Evolutionary conservation across 2,888 invertebrate species (phyloP).

Genomic region (Oscheius onirici): DNA sequence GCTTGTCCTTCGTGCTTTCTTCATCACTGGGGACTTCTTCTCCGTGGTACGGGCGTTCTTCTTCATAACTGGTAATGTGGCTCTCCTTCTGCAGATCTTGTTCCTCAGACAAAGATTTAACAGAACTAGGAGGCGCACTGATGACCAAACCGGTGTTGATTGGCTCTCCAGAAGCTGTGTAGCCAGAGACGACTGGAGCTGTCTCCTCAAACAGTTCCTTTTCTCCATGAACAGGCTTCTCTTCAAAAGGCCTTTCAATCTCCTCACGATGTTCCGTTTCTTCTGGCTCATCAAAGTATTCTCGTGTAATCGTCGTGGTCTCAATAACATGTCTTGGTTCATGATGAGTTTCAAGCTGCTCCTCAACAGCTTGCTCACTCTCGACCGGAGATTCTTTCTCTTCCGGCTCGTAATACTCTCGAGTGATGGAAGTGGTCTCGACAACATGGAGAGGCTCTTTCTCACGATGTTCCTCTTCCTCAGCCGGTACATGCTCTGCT

Average conservation of each 20-base stretch:
- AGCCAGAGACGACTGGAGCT: slow-evolving; percentile 23
- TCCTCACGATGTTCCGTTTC: slow-evolving; percentile 24
- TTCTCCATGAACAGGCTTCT: slow-evolving; percentile 17
- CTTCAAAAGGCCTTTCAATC: no score
- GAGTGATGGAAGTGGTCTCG: slow-evolving; percentile 11
- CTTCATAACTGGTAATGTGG: not conserved
- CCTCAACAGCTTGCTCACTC: not conserved
- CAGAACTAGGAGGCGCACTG: slow-evolving; percentile 7
- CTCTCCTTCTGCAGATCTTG: slow-evolving; percentile 32
- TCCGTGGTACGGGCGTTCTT: slow-evolving; percentile 2
- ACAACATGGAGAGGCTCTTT: not conserved
- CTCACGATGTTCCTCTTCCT: not conserved
- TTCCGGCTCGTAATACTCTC: not conserved
- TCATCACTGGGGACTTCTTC: slow-evolving; percentile 37
- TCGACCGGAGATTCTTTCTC: not conserved
- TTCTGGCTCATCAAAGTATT: slow-evolving; percentile 12
- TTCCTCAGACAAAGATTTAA: slow-evolving; percentile 7
- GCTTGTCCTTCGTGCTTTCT: slow-evolving; percentile 42
- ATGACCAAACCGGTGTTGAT: slow-evolving; percentile 7
- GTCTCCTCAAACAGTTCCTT: not conserved
- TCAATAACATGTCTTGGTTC: not conserved
- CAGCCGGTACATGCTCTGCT: not conserved
- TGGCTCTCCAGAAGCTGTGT: slow-evolving; percentile 15
- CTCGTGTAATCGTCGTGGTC: slow-evolving; percentile 15
- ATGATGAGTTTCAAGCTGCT: not conserved